Base-by-base conservation (phyloP, 2,888 invertebrate species). In the Dioctria rufipes region DNA sequence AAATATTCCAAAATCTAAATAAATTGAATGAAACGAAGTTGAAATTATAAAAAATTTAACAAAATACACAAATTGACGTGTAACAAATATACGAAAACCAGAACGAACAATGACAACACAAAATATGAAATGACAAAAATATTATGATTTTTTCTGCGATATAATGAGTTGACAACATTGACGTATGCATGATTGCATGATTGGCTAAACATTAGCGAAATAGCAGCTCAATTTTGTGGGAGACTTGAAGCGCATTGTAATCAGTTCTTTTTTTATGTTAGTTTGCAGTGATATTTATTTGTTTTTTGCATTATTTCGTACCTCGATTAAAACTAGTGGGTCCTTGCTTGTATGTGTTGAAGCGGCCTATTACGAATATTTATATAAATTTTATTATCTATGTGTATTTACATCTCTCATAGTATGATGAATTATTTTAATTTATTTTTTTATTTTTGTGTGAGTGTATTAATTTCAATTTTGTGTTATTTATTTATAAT, bases 271-370 rank as follows among this genome's bases (percentile, higher is more conserved):
- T 37, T 8, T 61, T 8, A 37, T 25, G 77, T 77, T 61, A 63
- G 77, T 77, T 61, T 46, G 46, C 49, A 13, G 61, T 43, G 61
- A 46, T 63, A 77, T 66, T 78, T 67, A 73, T 40, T 39, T 54
- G 39, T 5, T 60, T 9, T 60, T 79, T 43, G 25, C 25, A 67
- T 60, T 42, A 37, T 42, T 73, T 13, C 67, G 60, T 80, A 80
- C 80, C 80, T 80, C 75, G 65, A 80, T 54, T 73, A 65, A 75
- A 82, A 58, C 71, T 78, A 66, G 78, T 81, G 66, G 78, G 80
- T 80, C 82, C 83, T 65, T 80, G 81, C 78, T 80, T 83, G 77
- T 67, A 82, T 81, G 83, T 83, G 80, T 73, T 82, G 83, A 81
- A 83, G 61, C 82, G 81, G 67, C 82, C 83, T 82, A 73, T 78